phyloP scores from a whole-genome alignment of 2,888 invertebrate species.

The Neelides folsomi region DNA sequence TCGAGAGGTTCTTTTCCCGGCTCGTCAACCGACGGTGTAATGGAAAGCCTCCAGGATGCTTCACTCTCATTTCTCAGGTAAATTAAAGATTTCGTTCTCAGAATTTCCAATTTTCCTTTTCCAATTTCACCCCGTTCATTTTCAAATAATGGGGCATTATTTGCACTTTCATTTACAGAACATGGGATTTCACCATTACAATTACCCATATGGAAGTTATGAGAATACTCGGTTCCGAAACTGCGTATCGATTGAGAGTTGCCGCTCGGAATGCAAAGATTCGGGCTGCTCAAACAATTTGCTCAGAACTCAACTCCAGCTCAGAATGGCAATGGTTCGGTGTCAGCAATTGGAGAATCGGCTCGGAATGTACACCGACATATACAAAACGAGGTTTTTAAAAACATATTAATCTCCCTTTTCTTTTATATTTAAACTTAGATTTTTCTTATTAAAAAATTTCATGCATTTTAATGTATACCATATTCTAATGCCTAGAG shows the following conservation, averaged over 20 bases:
- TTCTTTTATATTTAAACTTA: too few species aligned
- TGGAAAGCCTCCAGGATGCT: slow-evolving; percentile 79
- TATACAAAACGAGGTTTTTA: too few species aligned
- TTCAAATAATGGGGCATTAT: slow-evolving; percentile 37
- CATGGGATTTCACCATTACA: slow-evolving; percentile 22
- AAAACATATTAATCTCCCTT: too few species aligned
- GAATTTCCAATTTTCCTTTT: background rate
- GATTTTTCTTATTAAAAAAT: too few species aligned
- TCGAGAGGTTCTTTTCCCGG: slow-evolving; percentile 91
- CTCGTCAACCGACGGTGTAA: slow-evolving; percentile 78
- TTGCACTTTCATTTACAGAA: slow-evolving; percentile 11
- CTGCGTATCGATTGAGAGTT: slow-evolving; percentile 10
- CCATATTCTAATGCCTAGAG: too few species aligned
- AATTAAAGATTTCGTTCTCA: slow-evolving; percentile 37
- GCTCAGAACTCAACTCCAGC: slow-evolving; percentile 24
- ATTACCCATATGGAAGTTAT: slow-evolving; percentile 16
- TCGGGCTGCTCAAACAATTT: slow-evolving; percentile 22
- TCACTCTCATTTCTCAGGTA: slow-evolving; percentile 86
- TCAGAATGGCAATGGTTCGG: slow-evolving; percentile 18
- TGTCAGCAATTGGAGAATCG: slow-evolving; percentile 23
- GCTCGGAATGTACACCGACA: slow-evolving; percentile 14
- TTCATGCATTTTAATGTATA: too few species aligned
- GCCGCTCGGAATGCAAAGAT: slow-evolving; percentile 19
- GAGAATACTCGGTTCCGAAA: slow-evolving; percentile 9
- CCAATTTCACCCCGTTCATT: background rate